Conservation (phyloP, 1,140 invertebrate species). For the Atopsyche davidsoni region DNA sequence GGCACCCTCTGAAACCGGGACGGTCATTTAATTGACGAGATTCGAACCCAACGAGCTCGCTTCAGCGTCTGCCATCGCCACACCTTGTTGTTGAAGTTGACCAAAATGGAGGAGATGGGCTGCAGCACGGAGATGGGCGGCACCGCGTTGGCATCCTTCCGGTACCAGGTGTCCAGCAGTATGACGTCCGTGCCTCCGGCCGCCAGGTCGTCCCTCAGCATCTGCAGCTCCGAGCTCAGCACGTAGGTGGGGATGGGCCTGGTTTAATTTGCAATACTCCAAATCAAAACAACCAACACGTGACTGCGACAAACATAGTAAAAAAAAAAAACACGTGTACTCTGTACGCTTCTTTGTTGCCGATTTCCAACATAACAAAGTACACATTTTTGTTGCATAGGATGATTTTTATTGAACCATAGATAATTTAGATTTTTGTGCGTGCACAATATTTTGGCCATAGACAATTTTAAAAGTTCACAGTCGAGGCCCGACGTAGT, state of each 20-base stretch:
- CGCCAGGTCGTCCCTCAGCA: constrained; percentile 77
- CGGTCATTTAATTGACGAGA: background rate
- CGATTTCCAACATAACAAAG: too few relatives aligned
- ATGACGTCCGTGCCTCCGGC: constrained; percentile 74
- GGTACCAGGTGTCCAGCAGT: constrained; percentile 91
- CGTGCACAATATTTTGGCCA: too few relatives aligned
- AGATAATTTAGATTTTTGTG: too few relatives aligned
- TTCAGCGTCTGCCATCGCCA: background rate
- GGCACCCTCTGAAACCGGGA: constrained; percentile 68
- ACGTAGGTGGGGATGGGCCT: constrained; percentile 94
- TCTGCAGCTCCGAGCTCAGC: constrained; percentile 81
- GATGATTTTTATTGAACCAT: background rate
- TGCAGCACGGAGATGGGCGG: constrained; percentile 89
- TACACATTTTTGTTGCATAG: background rate
- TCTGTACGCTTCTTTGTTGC: too few relatives aligned
- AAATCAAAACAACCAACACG: too few relatives aligned
- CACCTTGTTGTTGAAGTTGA: constrained; percentile 98
- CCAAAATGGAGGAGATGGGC: constrained; percentile 93
- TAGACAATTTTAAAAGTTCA: too few relatives aligned
- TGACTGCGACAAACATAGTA: too few relatives aligned
- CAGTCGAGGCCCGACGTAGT: too few relatives aligned
- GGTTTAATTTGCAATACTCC: too few relatives aligned
- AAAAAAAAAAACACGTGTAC: too few relatives aligned
- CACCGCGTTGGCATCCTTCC: constrained; percentile 93
- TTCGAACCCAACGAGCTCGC: background rate